A percentile compares a stretch with the other conserved stretches of the same genome.
Conservation (phyloP, 2,797 vertebrate genomes). For the Macrochelys suwanniensis region DNA sequence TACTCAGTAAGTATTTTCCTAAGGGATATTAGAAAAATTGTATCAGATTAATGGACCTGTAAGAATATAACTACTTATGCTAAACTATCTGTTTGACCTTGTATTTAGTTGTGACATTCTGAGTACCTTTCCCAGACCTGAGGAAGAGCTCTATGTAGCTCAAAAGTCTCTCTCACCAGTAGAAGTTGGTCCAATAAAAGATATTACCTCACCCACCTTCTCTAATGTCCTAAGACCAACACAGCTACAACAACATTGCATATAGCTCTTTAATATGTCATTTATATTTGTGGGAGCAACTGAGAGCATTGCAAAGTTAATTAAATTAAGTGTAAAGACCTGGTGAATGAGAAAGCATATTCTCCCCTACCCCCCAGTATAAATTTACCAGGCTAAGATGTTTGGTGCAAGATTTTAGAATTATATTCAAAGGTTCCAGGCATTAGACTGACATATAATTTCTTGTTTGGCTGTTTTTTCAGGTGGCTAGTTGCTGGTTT, state of each 20-base stretch:
- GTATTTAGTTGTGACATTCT: background rate
- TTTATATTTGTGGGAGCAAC: background rate
- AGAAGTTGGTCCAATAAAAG: background rate
- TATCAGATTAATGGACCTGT: background rate
- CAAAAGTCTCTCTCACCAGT: background rate
- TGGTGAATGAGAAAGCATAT: background rate
- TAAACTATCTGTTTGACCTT: background rate
- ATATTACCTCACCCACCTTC: background rate
- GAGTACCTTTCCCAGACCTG: background rate
- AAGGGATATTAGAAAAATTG: background rate
- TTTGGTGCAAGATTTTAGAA: fast-evolving
- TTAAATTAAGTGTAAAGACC: background rate
- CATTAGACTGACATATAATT: background rate
- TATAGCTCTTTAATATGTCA: background rate
- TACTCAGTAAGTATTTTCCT: background rate
- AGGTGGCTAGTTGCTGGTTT: background rate
- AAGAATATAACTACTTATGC: background rate
- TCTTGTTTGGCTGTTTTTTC: background rate
- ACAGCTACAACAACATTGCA: background rate
- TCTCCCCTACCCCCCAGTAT: fast-evolving
- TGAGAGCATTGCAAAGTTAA: background rate
- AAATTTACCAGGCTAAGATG: background rate
- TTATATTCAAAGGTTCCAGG: background rate
- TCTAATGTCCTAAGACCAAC: background rate
- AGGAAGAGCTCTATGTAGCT: background rate